Evolutionary conservation across 2,797 vertebrate genomes (phyloP).

Genomic region (Oceanodroma leucorhoa): DNA sequence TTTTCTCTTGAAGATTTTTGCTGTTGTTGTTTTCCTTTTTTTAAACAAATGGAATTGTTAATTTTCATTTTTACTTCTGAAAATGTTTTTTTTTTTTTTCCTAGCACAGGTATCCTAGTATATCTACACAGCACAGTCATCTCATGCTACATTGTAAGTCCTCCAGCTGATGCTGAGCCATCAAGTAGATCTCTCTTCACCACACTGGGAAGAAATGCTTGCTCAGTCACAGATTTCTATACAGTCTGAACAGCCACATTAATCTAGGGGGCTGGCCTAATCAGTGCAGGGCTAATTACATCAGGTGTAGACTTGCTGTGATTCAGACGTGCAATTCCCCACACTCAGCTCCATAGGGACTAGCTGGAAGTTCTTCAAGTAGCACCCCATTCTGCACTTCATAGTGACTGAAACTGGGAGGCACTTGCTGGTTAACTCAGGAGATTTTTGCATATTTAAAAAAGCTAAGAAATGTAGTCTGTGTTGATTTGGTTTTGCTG

Average conservation of each 20-base stretch:
- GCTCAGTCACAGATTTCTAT: neutral
- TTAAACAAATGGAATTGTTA: neutral
- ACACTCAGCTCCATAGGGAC: neutral
- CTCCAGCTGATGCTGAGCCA: neutral
- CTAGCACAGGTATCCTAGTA: neutral
- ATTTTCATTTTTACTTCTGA: neutral
- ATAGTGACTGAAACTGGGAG: too few species aligned
- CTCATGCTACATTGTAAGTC: neutral
- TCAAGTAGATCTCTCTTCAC: neutral
- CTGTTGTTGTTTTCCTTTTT: neutral
- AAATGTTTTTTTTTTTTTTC: neutral
- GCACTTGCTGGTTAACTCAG: neutral
- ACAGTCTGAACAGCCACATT: neutral
- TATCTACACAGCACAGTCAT: neutral
- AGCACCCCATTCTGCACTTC: neutral
- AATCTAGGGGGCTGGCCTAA: neutral
- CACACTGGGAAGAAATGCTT: neutral
- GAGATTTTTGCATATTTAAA: neutral
- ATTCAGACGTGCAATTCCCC: neutral
- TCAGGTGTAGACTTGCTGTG: neutral
- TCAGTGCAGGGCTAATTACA: neutral
- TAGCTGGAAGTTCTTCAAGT: neutral
- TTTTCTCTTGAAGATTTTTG: neutral
- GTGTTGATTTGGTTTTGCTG: neutral
- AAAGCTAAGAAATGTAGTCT: neutral